Percentiles rank a stretch among this genome's conserved stretches.
Evolutionary conservation across 2,797 vertebrate species (phyloP).

Genomic region (Oreochromis mossambicus): DNA sequence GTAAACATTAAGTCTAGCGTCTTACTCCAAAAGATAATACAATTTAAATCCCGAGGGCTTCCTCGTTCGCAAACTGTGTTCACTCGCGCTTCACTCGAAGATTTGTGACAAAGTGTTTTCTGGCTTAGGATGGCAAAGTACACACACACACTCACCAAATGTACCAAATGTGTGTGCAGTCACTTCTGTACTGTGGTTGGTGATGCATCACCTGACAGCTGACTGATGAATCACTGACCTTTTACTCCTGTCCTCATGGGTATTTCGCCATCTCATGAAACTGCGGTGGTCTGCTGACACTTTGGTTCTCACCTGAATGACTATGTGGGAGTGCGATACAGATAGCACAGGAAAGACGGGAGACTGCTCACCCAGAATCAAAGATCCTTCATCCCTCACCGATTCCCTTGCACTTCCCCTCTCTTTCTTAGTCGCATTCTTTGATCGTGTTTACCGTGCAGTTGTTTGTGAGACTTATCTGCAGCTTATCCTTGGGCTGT

Average conservation of each 20-base stretch:
- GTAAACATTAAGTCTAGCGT: background rate
- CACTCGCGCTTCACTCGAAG: background rate
- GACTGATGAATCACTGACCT: conserved; percentile 68
- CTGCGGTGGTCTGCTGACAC: conserved; percentile 38
- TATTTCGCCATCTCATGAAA: conserved; percentile 44
- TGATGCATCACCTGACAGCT: conserved; percentile 56
- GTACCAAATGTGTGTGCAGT: background rate
- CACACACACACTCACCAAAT: background rate
- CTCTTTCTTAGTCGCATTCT: background rate
- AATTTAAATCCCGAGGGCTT: background rate
- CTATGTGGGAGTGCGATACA: conserved; percentile 9
- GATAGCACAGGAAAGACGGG: background rate
- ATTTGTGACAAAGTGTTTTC: background rate
- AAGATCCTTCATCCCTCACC: background rate
- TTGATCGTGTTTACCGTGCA: conserved; percentile 19
- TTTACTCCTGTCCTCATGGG: conserved; percentile 55
- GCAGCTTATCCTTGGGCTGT: background rate
- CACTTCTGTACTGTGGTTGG: conserved; percentile 19
- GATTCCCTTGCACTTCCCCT: background rate
- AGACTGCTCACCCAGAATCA: conserved; percentile 1
- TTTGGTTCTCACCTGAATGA: conserved; percentile 40
- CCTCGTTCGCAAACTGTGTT: background rate
- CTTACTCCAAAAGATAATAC: background rate
- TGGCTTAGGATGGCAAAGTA: background rate
- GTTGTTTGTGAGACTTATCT: conserved; percentile 24